Conservation (phyloP, 1,140 invertebrate genomes). For the Brevipalpus yothersi region DNA sequence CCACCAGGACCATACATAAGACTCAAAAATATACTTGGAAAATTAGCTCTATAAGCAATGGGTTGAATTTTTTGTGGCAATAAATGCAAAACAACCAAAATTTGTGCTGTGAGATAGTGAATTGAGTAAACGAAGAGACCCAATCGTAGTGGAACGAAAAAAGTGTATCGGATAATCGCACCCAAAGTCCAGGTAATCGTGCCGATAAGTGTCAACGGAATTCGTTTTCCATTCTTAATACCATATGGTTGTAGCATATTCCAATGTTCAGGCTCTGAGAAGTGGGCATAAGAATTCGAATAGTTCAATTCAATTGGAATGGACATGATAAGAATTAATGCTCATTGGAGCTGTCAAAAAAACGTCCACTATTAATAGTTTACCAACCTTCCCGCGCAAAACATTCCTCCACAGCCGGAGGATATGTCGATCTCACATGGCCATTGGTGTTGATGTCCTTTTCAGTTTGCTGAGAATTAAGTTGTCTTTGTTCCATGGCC, state of each 20-base stretch:
- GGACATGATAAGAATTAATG: no score
- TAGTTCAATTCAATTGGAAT: no score
- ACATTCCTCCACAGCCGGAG: no score
- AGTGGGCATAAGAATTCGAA: background rate
- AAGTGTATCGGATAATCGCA: background rate
- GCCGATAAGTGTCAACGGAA: background rate
- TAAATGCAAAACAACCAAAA: background rate
- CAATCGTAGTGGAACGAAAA: background rate
- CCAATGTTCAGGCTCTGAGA: background rate
- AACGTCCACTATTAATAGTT: no score
- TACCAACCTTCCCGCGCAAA: no score
- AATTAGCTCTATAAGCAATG: background rate
- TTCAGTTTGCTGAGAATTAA: no score
- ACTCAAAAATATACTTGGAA: background rate
- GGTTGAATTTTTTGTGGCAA: background rate
- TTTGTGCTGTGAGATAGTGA: background rate
- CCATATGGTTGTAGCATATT: background rate
- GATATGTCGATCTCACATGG: no score
- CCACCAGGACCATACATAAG: background rate
- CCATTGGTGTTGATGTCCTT: no score
- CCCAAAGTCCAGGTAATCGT: background rate
- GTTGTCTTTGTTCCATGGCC: no score
- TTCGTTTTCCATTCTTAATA: background rate
- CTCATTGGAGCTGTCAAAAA: no score
- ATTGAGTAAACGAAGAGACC: background rate